A percentile compares a stretch with the other conserved stretches of the same genome.
Conservation (phyloP, 2,888 invertebrate species). For the Drosophila rubida region DNA sequence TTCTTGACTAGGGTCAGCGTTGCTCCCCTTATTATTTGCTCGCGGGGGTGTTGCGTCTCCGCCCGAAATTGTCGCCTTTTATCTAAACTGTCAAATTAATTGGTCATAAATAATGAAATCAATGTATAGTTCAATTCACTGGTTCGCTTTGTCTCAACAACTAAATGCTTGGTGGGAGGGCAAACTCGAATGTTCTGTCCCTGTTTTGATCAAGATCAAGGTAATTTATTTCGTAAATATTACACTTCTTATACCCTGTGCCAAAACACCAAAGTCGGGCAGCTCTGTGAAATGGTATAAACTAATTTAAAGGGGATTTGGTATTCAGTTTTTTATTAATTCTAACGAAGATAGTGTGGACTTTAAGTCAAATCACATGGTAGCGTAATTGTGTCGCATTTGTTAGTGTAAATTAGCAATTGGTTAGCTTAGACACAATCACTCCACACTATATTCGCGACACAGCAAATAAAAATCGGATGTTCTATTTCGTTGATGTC, state of each 20-base stretch:
- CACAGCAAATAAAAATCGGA: too few relatives aligned
- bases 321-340: too few relatives aligned
- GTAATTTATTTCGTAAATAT: background rate
- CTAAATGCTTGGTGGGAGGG: background rate
- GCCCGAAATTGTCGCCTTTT: background rate
- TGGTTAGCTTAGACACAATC: too few relatives aligned
- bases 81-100: constrained; percentile 23
- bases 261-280: too few relatives aligned
- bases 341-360: too few relatives aligned
- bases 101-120: constrained; percentile 9
- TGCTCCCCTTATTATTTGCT: background rate
- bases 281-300: too few relatives aligned
- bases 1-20: constrained; percentile 36
- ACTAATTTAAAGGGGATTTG: too few relatives aligned
- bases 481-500: too few relatives aligned
- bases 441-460: too few relatives aligned
- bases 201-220: background rate
- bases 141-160: background rate
- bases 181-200: background rate
- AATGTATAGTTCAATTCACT: background rate
- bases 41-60: background rate
- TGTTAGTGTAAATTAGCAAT: too few relatives aligned
- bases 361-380: too few relatives aligned
- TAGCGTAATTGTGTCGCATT: too few relatives aligned
- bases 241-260: background rate